These are phyloP conservation scores for Euura saliciscinereae DNA, from an alignment of 1,140 invertebrate species.

Conservation along the genomic window DNA sequence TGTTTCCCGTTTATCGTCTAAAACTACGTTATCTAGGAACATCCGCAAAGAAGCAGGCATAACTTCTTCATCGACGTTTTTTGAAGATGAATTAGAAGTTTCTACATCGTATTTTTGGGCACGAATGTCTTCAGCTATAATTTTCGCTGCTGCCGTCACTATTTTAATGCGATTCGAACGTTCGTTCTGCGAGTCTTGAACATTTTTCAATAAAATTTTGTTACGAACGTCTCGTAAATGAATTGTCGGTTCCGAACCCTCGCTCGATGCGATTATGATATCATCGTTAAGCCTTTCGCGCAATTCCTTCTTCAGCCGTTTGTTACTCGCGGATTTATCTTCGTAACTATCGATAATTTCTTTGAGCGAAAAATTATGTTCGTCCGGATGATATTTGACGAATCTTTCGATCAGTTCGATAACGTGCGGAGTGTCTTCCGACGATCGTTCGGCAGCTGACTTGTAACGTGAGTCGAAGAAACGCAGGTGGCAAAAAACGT, in stretches of 20 bases:
- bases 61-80: not conserved
- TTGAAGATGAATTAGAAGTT: constrained; percentile 2
- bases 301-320: constrained; percentile 9
- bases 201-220: not conserved
- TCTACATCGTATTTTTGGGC: constrained; percentile 6
- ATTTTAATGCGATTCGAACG: not conserved
- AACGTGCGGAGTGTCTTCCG: constrained; percentile 7
- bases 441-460: not conserved
- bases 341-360: not conserved
- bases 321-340: not conserved
- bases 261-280: constrained; percentile 8
- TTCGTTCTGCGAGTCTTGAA: not conserved
- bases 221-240: not conserved
- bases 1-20: not conserved
- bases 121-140: not conserved
- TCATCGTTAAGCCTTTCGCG: constrained; percentile 14
- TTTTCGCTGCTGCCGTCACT: constrained; percentile 7
- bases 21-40: not conserved
- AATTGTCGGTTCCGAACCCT: constrained; percentile 9
- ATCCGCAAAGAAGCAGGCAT: not conserved
- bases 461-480: not conserved
- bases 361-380: constrained; percentile 8
- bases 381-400: constrained; percentile 6
- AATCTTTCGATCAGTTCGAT: constrained; percentile 16
- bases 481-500: not conserved